Evolutionary conservation across 2,113 vertebrate genomes (phyloP).

Genomic region (Pristiophorus japonicus): DNA sequence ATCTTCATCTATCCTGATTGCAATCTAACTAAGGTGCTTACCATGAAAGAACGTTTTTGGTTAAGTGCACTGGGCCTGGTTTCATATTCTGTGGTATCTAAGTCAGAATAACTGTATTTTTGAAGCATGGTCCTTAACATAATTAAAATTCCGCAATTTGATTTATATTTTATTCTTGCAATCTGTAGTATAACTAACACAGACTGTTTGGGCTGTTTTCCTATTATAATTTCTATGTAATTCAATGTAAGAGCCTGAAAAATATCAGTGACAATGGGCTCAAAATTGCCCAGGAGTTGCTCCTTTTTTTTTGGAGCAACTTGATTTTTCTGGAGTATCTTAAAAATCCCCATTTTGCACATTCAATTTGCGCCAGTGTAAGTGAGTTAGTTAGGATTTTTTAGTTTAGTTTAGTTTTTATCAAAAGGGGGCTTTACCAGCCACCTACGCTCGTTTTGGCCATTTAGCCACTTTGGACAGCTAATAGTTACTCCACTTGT

Average conservation of each 20-base stretch:
- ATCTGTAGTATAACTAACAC: not conserved
- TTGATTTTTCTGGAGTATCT: no score
- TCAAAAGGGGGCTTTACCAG: no score
- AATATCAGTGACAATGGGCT: not conserved
- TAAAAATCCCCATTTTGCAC: no score
- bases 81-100: not conserved
- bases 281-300: no score
- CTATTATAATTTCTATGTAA: not conserved
- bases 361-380: no score
- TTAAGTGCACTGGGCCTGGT: not conserved
- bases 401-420: no score
- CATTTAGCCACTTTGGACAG: no score
- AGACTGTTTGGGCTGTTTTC: not conserved
- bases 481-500: no score
- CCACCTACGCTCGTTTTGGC: no score
- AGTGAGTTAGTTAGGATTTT: no score
- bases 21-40: not conserved
- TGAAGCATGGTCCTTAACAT: not conserved
- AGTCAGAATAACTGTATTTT: not conserved
- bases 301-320: no score
- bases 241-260: not conserved
- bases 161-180: not conserved
- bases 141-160: not conserved
- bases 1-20: not conserved
- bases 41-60: not conserved